Conservation (phyloP, 2,888 invertebrate genomes). For the Eustalomyia histrio region DNA sequence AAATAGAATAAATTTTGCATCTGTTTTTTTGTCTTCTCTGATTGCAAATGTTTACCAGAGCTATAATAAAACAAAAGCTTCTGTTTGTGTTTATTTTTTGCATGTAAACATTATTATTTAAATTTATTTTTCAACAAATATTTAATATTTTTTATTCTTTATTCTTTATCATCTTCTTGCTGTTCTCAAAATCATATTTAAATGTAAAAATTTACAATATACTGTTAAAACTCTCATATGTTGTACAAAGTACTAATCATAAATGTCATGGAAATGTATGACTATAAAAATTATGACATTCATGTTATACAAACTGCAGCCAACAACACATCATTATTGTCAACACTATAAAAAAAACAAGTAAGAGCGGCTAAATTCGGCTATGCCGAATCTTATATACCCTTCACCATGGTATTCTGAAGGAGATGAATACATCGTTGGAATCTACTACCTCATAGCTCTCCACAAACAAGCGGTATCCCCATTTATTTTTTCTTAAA, state of each 20-base stretch:
- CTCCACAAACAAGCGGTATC: no score
- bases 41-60: background rate
- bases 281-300: slow-evolving; percentile 58
- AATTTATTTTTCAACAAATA: slow-evolving; percentile 53
- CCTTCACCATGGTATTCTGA: no score
- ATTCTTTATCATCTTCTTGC: background rate
- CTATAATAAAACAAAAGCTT: slow-evolving; percentile 31
- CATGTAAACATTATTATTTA: slow-evolving; percentile 54
- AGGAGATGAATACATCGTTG: no score
- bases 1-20: no score
- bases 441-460: no score
- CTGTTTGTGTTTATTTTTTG: slow-evolving; percentile 55
- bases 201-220: slow-evolving; percentile 2
- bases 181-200: background rate
- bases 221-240: slow-evolving; percentile 58
- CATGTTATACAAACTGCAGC: slow-evolving; percentile 32
- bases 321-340: slow-evolving; percentile 46
- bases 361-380: no score
- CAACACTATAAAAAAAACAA: slow-evolving; percentile 19
- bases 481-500: no score
- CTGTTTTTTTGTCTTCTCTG: no score
- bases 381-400: no score
- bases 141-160: slow-evolving; percentile 7
- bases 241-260: slow-evolving; percentile 49
- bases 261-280: slow-evolving; percentile 48